phyloP scores from a whole-genome alignment of 2,888 invertebrate species.

The Diaperis boleti region DNA sequence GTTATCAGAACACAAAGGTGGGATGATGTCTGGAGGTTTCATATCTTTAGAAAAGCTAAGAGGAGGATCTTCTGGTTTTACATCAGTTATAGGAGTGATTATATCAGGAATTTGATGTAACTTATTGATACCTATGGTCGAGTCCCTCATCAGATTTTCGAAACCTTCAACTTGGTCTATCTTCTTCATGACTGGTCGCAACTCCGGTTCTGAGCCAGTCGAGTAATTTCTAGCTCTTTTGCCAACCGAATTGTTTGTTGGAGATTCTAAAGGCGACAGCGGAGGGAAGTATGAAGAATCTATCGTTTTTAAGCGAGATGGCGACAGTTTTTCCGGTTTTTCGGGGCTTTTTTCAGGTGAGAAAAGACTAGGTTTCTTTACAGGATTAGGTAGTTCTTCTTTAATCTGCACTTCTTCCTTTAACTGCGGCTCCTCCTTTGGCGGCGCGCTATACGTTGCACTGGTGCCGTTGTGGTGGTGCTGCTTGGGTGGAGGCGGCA shows the following conservation, averaged over 20 bases:
- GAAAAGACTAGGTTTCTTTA: constrained; percentile 73
- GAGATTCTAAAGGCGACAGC: constrained; percentile 56
- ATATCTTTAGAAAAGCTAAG: constrained; percentile 62
- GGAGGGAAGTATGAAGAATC: constrained; percentile 50
- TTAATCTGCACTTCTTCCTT: constrained; percentile 49
- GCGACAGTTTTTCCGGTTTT: constrained; percentile 45
- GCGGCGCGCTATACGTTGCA: constrained; percentile 37
- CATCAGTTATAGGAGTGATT: constrained; percentile 56
- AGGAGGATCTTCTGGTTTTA: constrained; percentile 39
- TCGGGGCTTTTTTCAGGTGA: constrained; percentile 74
- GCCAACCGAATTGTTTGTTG: constrained; percentile 43
- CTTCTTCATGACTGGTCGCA: constrained; percentile 74
- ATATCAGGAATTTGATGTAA: constrained; percentile 58
- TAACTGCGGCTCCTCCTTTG: constrained; percentile 46
- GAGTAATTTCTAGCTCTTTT: constrained; percentile 62
- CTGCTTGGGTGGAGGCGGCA: constrained; percentile 36
- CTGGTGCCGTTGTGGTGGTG: constrained; percentile 46
- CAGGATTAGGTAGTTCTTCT: constrained; percentile 55
- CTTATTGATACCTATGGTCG: constrained; percentile 63
- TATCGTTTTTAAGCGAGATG: constrained; percentile 45
- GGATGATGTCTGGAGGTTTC: constrained; percentile 65
- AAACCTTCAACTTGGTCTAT: constrained; percentile 74
- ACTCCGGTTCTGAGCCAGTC: constrained; percentile 71
- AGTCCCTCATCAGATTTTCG: constrained; percentile 72
- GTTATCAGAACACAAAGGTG: constrained; percentile 59